phyloP scores from a whole-genome alignment of 2,797 vertebrate genomes.

The Sebastes paucispinis region DNA sequence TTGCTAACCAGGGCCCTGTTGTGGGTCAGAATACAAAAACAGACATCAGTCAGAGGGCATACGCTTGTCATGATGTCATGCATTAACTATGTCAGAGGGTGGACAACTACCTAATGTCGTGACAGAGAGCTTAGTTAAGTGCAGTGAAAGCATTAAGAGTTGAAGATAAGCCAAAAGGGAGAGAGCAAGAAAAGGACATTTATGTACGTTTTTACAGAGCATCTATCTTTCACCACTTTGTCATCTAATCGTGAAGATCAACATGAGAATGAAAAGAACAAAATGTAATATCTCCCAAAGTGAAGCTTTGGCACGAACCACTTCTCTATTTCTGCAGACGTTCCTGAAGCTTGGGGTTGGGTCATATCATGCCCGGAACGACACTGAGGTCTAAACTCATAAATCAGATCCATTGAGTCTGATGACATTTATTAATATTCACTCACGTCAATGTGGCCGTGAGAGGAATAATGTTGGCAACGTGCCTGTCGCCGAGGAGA shows the following conservation, averaged over 20 bases:
- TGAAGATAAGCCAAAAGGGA: not conserved
- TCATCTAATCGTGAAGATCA: not conserved
- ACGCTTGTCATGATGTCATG: slow-evolving; percentile 48
- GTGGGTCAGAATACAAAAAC: slow-evolving; percentile 51
- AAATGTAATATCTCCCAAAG: not conserved
- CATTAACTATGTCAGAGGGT: slow-evolving; percentile 7
- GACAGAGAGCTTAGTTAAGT: slow-evolving; percentile 13
- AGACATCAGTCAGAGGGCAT: slow-evolving; percentile 28
- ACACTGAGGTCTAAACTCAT: slow-evolving; percentile 20
- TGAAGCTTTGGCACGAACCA: not conserved
- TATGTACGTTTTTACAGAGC: not conserved
- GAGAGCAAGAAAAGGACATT: not conserved
- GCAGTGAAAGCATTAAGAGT: not conserved
- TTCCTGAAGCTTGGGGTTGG: slow-evolving; percentile 5
- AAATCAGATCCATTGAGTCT: slow-evolving; percentile 22
- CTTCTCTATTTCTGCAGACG: not conserved
- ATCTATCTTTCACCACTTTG: not conserved
- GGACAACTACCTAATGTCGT: not conserved
- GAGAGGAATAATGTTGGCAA: slow-evolving; percentile 19
- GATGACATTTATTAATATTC: slow-evolving; percentile 38
- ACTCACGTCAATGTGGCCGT: slow-evolving; percentile 17
- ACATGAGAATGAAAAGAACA: not conserved
- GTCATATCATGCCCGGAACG: not conserved
- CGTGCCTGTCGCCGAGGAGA: slow-evolving; percentile 20
- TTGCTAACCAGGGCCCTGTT: not conserved